phyloP scores from a whole-genome alignment of 2,113 vertebrate genomes.

The Maccullochella peelii region DNA sequence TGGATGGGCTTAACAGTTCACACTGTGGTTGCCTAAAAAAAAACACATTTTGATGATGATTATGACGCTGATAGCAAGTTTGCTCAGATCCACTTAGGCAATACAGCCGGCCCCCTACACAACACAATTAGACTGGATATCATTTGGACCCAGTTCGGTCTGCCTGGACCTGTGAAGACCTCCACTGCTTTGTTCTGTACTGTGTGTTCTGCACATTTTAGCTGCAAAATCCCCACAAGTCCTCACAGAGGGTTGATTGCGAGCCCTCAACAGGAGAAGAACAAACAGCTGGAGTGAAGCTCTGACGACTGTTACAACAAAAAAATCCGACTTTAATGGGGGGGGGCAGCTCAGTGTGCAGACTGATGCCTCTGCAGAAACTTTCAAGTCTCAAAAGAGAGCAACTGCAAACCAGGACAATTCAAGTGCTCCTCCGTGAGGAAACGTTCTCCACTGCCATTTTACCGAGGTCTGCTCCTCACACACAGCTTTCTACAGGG shows the following conservation, averaged over 20 bases:
- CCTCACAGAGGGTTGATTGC: not conserved
- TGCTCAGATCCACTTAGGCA: not conserved
- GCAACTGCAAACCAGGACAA: not conserved
- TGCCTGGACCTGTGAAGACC: slow-evolving; percentile 15
- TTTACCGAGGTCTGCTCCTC: slow-evolving; percentile 18
- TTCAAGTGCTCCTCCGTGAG: slow-evolving; percentile 34
- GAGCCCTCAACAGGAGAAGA: not conserved
- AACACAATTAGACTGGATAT: not conserved
- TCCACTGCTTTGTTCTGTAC: not conserved
- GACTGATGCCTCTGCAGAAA: not conserved
- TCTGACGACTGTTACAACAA: not conserved
- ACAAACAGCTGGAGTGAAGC: not conserved
- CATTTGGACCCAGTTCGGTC: not conserved
- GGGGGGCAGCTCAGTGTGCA: not conserved
- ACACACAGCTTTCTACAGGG: not conserved
- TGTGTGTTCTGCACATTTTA: not conserved
- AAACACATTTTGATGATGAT: too few species aligned
- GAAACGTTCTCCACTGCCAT: slow-evolving; percentile 54
- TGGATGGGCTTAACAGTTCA: not conserved
- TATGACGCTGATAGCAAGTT: not conserved
- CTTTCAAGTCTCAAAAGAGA: not conserved
- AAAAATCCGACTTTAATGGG: not conserved
- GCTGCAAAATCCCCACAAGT: not conserved
- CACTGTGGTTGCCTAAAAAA: too few species aligned
- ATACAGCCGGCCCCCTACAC: not conserved